phyloP scores from a whole-genome alignment of 2,888 invertebrate genomes.

The Calliopum simillimum region DNA sequence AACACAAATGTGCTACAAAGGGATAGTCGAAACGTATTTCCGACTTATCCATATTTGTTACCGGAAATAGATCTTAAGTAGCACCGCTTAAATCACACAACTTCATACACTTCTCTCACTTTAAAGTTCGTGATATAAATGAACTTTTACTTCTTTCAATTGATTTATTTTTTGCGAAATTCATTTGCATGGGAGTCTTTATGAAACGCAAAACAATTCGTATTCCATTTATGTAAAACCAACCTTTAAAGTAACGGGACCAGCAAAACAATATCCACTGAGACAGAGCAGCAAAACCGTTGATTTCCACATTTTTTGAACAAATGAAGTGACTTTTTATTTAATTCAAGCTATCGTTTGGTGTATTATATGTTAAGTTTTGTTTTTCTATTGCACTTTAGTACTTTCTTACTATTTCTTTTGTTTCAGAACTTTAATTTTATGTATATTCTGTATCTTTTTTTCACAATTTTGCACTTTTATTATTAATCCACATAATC shows the following conservation, averaged over 20 bases:
- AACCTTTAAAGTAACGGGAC: conserved; percentile 63
- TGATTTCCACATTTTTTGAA: conserved; percentile 59
- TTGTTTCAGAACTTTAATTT: neutral
- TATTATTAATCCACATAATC: conserved; percentile 20
- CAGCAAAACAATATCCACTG: conserved; percentile 57
- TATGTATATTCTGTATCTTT: conserved; percentile 15
- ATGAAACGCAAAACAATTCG: neutral
- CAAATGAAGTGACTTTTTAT: neutral
- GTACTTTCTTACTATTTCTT: conserved; percentile 32
- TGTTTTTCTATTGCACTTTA: conserved; percentile 44
- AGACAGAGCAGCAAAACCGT: conserved; percentile 57
- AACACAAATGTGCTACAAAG: too few relatives aligned
- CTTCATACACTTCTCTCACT: neutral
- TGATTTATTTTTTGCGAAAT: neutral
- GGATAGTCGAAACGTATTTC: too few relatives aligned
- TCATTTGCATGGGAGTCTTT: neutral
- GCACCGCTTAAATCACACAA: too few relatives aligned
- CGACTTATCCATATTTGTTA: too few relatives aligned
- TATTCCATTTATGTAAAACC: conserved; percentile 41
- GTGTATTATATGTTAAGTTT: conserved; percentile 9
- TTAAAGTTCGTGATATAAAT: neutral
- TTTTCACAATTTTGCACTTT: conserved; percentile 8
- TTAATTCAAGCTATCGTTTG: conserved; percentile 24
- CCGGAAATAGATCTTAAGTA: too few relatives aligned
- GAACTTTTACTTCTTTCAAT: too few relatives aligned